phyloP scores from a whole-genome alignment of 1,140 invertebrate genomes.

The Anoplolepis gracilipes region DNA sequence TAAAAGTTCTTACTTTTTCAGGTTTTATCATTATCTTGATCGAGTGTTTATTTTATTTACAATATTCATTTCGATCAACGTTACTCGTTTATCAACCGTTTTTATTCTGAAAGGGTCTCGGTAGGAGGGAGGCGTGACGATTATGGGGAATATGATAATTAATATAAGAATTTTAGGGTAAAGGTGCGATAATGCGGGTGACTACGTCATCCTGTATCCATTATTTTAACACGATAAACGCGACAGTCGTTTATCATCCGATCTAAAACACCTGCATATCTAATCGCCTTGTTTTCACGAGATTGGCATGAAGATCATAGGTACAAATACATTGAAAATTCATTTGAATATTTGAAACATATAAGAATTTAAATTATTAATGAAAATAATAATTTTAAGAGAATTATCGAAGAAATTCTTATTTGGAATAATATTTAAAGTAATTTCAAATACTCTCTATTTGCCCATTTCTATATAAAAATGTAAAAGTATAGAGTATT shows the following conservation, averaged over 20 bases:
- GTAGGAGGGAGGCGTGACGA: neutral
- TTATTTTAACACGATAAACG: constrained; percentile 14
- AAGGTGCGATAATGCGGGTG: constrained; percentile 48
- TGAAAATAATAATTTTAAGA: no score
- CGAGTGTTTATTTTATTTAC: neutral
- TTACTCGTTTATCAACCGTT: neutral
- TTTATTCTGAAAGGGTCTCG: neutral
- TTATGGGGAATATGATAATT: constrained; percentile 1
- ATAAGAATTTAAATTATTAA: no score
- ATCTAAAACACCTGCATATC: constrained; percentile 8
- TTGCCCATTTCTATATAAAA: neutral
- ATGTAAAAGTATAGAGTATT: neutral
- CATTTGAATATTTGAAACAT: no score
- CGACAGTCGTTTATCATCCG: neutral
- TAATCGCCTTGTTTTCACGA: neutral
- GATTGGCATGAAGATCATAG: no score
- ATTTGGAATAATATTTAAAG: no score
- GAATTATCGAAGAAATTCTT: no score
- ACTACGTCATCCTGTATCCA: neutral
- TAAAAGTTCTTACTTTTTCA: neutral
- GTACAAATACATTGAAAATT: no score
- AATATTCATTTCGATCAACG: neutral
- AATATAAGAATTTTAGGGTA: constrained; percentile 1
- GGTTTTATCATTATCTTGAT: neutral
- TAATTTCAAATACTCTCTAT: neutral